Evolutionary conservation across 2,888 invertebrate genomes (phyloP).

Genomic region (Liopterus haemorrhoidalis): DNA sequence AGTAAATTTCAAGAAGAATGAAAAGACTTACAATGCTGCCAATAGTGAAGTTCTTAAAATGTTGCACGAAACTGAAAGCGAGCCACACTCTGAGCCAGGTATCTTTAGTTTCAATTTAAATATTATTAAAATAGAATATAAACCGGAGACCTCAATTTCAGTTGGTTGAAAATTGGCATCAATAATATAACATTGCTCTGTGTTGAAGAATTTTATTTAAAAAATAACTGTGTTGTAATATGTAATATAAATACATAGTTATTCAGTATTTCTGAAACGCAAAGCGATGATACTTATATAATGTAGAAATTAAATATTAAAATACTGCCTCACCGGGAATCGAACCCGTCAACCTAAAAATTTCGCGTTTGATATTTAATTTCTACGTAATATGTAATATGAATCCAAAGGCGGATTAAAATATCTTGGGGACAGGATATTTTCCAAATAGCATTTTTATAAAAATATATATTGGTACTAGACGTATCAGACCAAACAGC

Average conservation of each 20-base stretch:
- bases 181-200: background rate
- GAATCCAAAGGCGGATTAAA: too few species aligned
- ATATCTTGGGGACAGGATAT: too few species aligned
- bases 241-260: background rate
- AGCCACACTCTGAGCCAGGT: slow-evolving; percentile 67
- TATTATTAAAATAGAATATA: background rate
- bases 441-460: too few species aligned
- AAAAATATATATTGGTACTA: too few species aligned
- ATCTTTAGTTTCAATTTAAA: slow-evolving; percentile 34
- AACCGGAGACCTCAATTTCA: too few species aligned
- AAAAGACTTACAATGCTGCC: slow-evolving; percentile 78
- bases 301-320: too few species aligned
- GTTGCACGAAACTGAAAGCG: slow-evolving; percentile 81
- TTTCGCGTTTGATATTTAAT: too few species aligned
- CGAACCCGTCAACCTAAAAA: too few species aligned
- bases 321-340: too few species aligned
- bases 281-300: background rate
- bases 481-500: too few species aligned
- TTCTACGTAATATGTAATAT: too few species aligned
- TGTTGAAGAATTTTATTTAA: background rate
- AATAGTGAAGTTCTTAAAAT: slow-evolving; percentile 88
- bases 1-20: slow-evolving; percentile 94
- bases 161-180: too few species aligned
- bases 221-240: background rate
- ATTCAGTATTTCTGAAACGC: background rate